A percentile compares a stretch with the other conserved stretches of the same genome.
Evolutionary conservation across 2,797 vertebrate species (phyloP).

Genomic region (Setipinna tenuifilis): DNA sequence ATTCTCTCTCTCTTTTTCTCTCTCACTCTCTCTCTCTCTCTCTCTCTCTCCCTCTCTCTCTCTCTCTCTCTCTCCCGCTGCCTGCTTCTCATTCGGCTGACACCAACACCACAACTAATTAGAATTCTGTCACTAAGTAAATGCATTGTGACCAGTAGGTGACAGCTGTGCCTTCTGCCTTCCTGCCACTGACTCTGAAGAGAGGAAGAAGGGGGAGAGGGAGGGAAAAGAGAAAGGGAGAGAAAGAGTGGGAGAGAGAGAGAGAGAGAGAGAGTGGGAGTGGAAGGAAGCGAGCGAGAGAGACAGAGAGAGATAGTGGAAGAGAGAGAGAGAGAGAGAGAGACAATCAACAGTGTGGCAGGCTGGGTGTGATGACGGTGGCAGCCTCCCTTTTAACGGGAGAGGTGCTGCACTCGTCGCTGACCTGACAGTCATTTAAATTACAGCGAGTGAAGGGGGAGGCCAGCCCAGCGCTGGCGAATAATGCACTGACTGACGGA

Average conservation of each 20-base stretch:
- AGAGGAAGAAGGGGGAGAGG: conserved; percentile 31
- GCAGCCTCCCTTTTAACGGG: conserved; percentile 98
- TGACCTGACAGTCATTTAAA: conserved; percentile 99
- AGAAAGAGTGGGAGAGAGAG: conserved; percentile 41
- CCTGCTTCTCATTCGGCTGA: conserved; percentile 74
- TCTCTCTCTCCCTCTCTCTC: conserved; percentile 38
- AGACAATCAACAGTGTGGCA: conserved; percentile 88
- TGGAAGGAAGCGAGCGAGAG: conserved; percentile 47
- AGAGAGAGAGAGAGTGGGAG: conserved; percentile 53
- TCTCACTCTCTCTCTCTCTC: conserved; percentile 37
- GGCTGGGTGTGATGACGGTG: conserved; percentile 80
- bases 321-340: conserved; percentile 26
- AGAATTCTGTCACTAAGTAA: conserved; percentile 99
- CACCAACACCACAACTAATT: conserved; percentile 96
- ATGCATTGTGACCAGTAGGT: conserved; percentile 97
- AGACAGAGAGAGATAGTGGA: conserved; percentile 61
- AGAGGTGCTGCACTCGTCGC: conserved; percentile 92
- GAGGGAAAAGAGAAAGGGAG: conserved; percentile 63
- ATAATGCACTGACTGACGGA: conserved; percentile 80
- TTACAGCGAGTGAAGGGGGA: conserved; percentile 74
- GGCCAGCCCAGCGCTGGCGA: conserved; percentile 78
- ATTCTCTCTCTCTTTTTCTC: conserved; percentile 37
- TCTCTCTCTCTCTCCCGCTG: background rate
- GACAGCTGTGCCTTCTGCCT: conserved; percentile 89
- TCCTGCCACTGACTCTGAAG: conserved; percentile 82